Evolutionary conservation across 2,888 invertebrate species (phyloP).

Genomic region (Rapana venosa): DNA sequence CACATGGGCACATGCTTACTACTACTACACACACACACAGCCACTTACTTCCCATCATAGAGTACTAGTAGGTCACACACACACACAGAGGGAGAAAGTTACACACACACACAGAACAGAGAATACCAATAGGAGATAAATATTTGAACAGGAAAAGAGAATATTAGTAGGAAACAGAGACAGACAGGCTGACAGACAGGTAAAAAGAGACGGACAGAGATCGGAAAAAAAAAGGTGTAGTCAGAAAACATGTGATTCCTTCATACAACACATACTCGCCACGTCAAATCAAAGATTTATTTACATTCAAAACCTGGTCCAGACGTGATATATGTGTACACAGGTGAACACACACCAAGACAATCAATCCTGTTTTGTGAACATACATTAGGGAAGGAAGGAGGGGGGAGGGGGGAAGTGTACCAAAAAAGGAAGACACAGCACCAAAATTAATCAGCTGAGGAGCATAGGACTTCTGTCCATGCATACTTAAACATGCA

Average conservation of each 20-base stretch:
- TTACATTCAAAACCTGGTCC: constrained; percentile 26
- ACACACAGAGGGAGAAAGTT: not conserved
- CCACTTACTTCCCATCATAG: no score
- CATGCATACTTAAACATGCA: not conserved
- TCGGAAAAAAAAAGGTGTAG: not conserved
- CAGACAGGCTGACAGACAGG: not conserved
- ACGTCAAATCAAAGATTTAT: constrained; percentile 8
- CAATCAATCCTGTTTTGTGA: not conserved
- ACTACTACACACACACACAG: not conserved
- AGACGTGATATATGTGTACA: not conserved
- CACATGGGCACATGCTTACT: not conserved
- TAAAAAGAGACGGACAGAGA: not conserved
- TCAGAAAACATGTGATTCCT: not conserved
- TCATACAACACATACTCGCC: not conserved
- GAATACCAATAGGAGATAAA: not conserved
- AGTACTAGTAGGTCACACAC: not conserved
- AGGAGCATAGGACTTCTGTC: not conserved
- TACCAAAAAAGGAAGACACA: not conserved
- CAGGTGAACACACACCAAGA: not conserved
- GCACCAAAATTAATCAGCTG: not conserved
- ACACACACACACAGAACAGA: not conserved
- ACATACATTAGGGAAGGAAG: not conserved
- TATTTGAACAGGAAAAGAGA: not conserved
- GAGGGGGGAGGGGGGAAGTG: not conserved
- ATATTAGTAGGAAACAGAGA: not conserved